Evolutionary conservation across 2,113 vertebrate genomes (phyloP), one percentile per base, ranked within the genome.

Genomic region (Cyphomyrus discorhynchus): DNA sequence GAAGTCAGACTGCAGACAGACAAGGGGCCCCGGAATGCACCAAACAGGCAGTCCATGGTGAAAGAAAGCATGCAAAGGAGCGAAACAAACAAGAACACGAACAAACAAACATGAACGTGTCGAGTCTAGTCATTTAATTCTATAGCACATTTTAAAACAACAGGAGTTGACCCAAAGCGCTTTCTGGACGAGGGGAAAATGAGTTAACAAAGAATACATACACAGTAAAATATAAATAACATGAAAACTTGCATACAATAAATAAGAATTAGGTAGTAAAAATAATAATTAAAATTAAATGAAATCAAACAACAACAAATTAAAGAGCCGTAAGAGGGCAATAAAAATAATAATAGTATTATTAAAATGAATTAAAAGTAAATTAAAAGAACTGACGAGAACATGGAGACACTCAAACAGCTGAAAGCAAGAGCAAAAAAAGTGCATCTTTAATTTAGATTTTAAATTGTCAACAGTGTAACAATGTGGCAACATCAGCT

Each of bases 1-100:
- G 90, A 91, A 92, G 88, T 53, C 85, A 85, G 93, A 86, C 27
- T 52, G 80, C 88, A 62, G 49, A 91, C 52, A 88, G 86, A 89
- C 66, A 53, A 86, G 24, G 39, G 24, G 31, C 92, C 80, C 77
- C n/a, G 35, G 92, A 94, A 90, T 92, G 88, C 56, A 89, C 58
- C 83, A 84, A 87, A 62, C 90, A 66, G 11, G 89, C 90, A 89
- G 86, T 70, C 90, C 21, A 27, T 82, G 19, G 70, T 15, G 52
- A 91, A 77, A 88, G 77, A 91, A 90, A 92, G 92, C 10, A 0
- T 66, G 24, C 15, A 39, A 11, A 77, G 31, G 31, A 17, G 70
- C 1, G 7, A 77, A 27, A 77, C 70, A 39, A 77, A 77, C 11
- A 35, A 6, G 31, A 39, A 77, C 27, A 39, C 21, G 21, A 80